phyloP scores from a whole-genome alignment of 2,113 vertebrate species.

The Pseudorasbora parva region DNA sequence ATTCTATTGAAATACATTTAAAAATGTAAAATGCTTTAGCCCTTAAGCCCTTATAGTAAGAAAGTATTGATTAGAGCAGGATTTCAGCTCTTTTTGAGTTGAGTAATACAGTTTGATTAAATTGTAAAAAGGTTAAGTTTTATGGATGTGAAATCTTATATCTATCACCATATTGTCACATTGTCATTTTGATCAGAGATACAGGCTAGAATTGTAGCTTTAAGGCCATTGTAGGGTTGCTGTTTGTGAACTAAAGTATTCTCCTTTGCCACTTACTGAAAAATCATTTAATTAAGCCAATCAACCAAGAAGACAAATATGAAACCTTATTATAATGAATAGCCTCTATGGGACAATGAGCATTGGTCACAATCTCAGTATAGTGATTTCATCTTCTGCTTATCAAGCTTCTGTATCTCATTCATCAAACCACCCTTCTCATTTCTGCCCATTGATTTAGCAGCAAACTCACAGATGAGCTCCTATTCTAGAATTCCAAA shows the following conservation, averaged over 20 bases:
- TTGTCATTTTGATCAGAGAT: background rate
- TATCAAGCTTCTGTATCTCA: conserved; percentile 1
- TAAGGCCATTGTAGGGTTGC: background rate
- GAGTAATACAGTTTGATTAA: background rate
- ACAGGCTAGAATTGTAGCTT: background rate
- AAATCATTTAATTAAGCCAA: background rate
- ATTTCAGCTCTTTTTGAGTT: background rate
- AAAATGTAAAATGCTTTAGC: too few species aligned
- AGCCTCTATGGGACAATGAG: background rate
- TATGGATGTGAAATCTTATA: background rate
- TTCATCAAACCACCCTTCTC: background rate
- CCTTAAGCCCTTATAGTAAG: background rate
- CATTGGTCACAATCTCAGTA: background rate
- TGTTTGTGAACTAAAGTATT: background rate
- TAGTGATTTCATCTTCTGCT: conserved; percentile 21
- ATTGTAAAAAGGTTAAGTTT: background rate
- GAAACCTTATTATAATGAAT: conserved; percentile 18
- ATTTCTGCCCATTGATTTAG: background rate
- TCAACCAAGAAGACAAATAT: conserved; percentile 23
- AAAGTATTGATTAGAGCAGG: background rate
- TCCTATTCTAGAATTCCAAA: conserved; percentile 3
- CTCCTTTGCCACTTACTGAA: background rate
- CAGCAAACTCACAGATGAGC: background rate
- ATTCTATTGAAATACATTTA: background rate
- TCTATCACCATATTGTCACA: background rate